Evolutionary conservation across 1,140 invertebrate species (phyloP).

Genomic region (Riptortus pedestris): DNA sequence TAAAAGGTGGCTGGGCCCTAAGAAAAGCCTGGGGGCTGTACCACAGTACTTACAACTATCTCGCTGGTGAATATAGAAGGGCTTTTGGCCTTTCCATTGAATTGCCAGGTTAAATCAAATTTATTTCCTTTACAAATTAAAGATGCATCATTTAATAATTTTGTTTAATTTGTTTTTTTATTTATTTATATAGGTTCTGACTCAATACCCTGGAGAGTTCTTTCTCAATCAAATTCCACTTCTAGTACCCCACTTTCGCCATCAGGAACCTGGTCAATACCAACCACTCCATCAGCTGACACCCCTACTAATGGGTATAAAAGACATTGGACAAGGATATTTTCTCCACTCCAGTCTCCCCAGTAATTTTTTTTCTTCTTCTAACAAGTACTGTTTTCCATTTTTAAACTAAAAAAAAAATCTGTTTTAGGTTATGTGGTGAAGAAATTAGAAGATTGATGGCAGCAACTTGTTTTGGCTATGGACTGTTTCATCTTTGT

Average conservation of each 20-base stretch:
- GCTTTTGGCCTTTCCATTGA: conserved; percentile 33
- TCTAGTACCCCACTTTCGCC: conserved; percentile 12
- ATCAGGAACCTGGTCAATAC: conserved; percentile 11
- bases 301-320: conserved; percentile 18
- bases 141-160: neutral
- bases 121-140: neutral
- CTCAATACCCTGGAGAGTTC: conserved; percentile 9
- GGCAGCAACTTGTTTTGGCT: conserved; percentile 60
- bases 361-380: conserved; percentile 3
- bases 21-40: conserved; percentile 64
- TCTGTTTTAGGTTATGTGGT: conserved; percentile 3
- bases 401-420: neutral
- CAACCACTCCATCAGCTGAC: conserved; percentile 6
- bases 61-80: conserved; percentile 43
- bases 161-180: neutral
- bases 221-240: neutral
- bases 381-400: neutral
- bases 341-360: conserved; percentile 1
- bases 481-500: conserved; percentile 59
- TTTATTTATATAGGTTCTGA: conserved; percentile 4
- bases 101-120: conserved; percentile 23
- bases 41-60: conserved; percentile 52
- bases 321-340: conserved; percentile 13
- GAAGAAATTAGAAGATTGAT: conserved; percentile 48
- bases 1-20: conserved; percentile 60